Conservation (phyloP, 2,888 invertebrate genomes). For the Euclidia mi region DNA sequence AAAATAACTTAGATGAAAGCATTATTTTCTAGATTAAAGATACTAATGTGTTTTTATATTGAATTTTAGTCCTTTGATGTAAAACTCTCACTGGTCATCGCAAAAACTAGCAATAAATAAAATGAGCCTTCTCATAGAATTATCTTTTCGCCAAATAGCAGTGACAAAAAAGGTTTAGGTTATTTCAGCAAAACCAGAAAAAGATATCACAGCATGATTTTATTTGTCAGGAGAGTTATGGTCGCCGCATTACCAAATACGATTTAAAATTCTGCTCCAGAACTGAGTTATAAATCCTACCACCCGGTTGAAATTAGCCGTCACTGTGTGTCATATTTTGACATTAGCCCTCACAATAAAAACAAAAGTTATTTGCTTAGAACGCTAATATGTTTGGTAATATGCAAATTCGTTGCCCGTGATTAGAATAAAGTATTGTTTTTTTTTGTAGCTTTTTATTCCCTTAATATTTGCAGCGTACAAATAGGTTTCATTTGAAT, state of each 20-base stretch:
- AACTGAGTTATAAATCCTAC: slow-evolving; percentile 39
- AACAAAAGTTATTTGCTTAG: slow-evolving; percentile 49
- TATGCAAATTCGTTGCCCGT: slow-evolving; percentile 40
- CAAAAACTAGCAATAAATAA: too few relatives aligned
- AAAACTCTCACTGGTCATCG: too few relatives aligned
- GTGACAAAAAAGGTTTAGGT: too few relatives aligned
- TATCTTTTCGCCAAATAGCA: too few relatives aligned
- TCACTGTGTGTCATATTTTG: slow-evolving; percentile 33
- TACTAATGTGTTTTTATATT: too few relatives aligned
- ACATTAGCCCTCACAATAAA: slow-evolving; percentile 41
- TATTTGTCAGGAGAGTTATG: slow-evolving; percentile 25
- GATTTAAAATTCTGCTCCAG: slow-evolving; percentile 24
- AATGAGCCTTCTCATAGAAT: too few relatives aligned
- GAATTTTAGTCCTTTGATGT: too few relatives aligned
- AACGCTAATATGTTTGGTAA: slow-evolving; percentile 46
- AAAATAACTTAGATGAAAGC: too few relatives aligned
- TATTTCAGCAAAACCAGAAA: too few relatives aligned
- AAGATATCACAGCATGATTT: slow-evolving; percentile 4
- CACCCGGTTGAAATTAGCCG: slow-evolving; percentile 21
- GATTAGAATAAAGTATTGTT: slow-evolving; percentile 50
- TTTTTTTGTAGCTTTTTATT: slow-evolving; percentile 29
- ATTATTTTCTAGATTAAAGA: too few relatives aligned
- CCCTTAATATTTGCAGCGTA: slow-evolving; percentile 31
- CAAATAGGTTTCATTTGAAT: slow-evolving; percentile 43
- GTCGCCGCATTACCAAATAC: slow-evolving; percentile 34